Percentiles rank a stretch among this genome's conserved stretches.
Evolutionary conservation across 2,888 invertebrate species (phyloP).

Genomic region (Eledona agricola): DNA sequence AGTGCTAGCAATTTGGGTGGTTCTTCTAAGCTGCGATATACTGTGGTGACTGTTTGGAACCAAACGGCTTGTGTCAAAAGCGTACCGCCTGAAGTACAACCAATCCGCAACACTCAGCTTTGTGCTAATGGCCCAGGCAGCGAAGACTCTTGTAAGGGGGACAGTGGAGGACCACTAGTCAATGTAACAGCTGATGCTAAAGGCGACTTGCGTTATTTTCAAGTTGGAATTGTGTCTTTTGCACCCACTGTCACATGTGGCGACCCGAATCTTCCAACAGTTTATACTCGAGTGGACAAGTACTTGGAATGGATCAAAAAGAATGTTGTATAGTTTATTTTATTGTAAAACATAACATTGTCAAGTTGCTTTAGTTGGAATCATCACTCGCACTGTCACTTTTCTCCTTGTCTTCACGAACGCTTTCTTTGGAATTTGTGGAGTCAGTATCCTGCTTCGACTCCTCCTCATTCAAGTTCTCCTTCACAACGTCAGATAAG

Average conservation of each 20-base stretch:
- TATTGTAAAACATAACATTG: constrained; percentile 56
- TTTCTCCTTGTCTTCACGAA: constrained; percentile 48
- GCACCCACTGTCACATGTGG: constrained; percentile 61
- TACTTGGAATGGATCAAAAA: constrained; percentile 74
- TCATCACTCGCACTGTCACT: constrained; percentile 44
- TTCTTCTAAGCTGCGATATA: constrained; percentile 50
- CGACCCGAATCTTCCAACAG: constrained; percentile 71
- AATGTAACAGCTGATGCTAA: constrained; percentile 58
- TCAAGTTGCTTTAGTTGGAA: constrained; percentile 7
- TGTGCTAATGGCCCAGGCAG: constrained; percentile 71
- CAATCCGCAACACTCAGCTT: constrained; percentile 61
- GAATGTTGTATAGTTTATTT: too few species aligned
- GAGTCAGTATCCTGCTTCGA: constrained; percentile 42
- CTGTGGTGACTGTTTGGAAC: constrained; percentile 50
- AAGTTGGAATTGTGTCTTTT: constrained; percentile 67
- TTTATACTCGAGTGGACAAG: constrained; percentile 72
- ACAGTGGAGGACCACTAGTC: constrained; percentile 75
- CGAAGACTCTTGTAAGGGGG: constrained; percentile 73
- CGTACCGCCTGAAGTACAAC: constrained; percentile 49
- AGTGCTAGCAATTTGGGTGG: constrained; percentile 44
- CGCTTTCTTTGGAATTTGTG: constrained; percentile 40
- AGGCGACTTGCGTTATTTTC: constrained; percentile 64
- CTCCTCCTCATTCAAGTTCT: constrained; percentile 61
- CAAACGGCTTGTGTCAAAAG: constrained; percentile 47
- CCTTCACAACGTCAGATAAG: constrained; percentile 60